These are phyloP conservation scores for Psilopsiagon aymara DNA, from an alignment of 2,113 vertebrate genomes.

Conservation along the genomic window DNA sequence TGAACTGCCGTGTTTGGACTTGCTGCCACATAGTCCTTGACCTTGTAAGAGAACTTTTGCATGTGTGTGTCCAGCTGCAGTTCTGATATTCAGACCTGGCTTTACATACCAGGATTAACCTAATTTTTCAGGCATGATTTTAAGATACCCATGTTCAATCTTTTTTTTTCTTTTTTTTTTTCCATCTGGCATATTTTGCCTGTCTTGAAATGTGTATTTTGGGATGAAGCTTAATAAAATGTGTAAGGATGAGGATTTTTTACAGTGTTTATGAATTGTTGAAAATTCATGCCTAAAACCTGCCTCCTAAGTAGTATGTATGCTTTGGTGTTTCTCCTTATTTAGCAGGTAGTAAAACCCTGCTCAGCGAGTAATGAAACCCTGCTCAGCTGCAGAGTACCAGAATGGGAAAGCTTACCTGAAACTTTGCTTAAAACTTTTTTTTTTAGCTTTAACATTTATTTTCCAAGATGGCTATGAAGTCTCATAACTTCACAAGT, in stretches of 20 bases:
- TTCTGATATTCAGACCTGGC: neutral
- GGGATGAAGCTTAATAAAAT: neutral
- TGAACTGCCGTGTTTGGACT: neutral
- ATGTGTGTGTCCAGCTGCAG: neutral
- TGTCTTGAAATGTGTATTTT: neutral
- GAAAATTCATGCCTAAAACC: neutral
- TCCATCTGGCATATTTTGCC: neutral
- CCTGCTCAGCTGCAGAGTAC: neutral
- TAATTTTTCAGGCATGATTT: neutral
- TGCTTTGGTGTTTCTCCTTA: neutral
- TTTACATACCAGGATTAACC: neutral
- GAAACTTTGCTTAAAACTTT: neutral
- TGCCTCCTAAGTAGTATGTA: neutral
- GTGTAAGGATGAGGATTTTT: accelerated
- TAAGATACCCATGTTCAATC: neutral
- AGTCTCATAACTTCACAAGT: neutral
- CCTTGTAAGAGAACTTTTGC: neutral
- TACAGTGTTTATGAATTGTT: neutral
- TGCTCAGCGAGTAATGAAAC: neutral
- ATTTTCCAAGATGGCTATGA: neutral
- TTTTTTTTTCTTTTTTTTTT: neutral
- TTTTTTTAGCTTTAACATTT: neutral
- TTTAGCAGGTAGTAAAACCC: neutral
- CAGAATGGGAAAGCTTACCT: neutral
- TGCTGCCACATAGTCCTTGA: neutral